Evolutionary conservation across 2,113 vertebrate genomes (phyloP), one percentile per base, ranked within the genome.

Genomic region (Ardeotis arabs): DNA sequence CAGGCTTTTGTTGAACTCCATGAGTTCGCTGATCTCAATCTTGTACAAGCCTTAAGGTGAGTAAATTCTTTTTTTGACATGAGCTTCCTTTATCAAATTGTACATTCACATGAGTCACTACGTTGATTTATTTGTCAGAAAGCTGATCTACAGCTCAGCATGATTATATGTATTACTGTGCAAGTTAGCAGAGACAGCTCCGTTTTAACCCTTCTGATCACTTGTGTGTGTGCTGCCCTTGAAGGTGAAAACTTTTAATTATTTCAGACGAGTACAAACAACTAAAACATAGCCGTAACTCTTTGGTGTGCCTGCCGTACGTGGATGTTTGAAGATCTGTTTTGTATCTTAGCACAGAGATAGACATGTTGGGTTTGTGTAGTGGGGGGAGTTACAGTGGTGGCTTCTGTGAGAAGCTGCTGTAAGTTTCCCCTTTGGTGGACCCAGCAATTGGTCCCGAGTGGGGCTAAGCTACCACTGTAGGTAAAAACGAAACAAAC

Each of bases 1-100:
- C 99, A 99, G 94, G 99, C 99, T 28, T 99, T 99, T 90, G 99
- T 99, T 87, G 99, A 99, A 97, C 99, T 99, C 95, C 99, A 99
- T 82, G 99, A 99, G 98, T 99, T 99, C 97, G 99, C 99, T 22
- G 99, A 99, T 97, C 99, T 99, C 96, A 99, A 99, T 97, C 98
- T 99, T 14, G 99, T 99, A 50, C 99, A 99, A 96, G 99, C 99
- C 22, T 98, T 99, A 97, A 98, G 99, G 99, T 99, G 89, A 98
- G 98, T 81, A 49, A 64, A 63, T 90, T 70, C 27, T 60, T 59
- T 85, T 55, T 68, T 18, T 83, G 41, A 62, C 64, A 59, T 76
- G 69, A 74, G 29, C 44, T 95, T 60, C n/a, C 73, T 94, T 70
- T 89, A 49, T 84, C 27, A 25, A 90, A 27, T 23, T 87, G 69